Conservation (phyloP, 2,797 vertebrate species). For the Hirundo rustica region DNA sequence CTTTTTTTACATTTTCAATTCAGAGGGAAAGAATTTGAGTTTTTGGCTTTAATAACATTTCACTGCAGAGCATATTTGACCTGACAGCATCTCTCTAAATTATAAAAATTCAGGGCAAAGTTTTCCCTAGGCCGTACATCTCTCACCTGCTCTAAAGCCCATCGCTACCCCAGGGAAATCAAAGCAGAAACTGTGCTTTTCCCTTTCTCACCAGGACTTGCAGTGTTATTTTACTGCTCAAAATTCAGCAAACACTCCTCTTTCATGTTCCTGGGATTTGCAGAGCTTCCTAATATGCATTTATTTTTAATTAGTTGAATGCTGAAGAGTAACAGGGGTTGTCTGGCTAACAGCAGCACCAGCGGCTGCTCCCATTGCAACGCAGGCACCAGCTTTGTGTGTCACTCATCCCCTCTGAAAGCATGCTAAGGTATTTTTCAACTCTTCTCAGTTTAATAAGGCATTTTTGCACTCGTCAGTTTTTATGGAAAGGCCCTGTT, state of each 20-base stretch:
- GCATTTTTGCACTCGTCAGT: neutral
- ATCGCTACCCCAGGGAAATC: neutral
- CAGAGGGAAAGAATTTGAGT: neutral
- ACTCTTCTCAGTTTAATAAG: neutral
- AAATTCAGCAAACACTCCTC: neutral
- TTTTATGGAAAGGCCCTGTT: neutral
- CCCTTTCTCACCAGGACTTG: neutral
- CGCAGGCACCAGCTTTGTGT: neutral
- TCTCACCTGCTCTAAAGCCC: slow-evolving; percentile 22
- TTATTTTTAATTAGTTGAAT: neutral
- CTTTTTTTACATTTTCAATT: neutral
- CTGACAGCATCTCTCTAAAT: neutral
- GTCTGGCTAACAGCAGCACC: neutral
- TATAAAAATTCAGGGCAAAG: neutral
- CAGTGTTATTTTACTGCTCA: neutral
- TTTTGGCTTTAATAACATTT: neutral
- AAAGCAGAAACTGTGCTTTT: neutral
- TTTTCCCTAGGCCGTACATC: neutral
- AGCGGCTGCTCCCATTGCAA: neutral
- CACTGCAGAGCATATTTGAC: neutral
- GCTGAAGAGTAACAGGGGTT: neutral
- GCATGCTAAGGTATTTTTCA: neutral
- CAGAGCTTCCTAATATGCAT: neutral
- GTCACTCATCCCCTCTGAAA: neutral
- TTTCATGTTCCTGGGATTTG: neutral